Evolutionary conservation across 2,113 vertebrate genomes (phyloP), one percentile per base, ranked within the genome.

Genomic region (Psilopogon haemacephalus): DNA sequence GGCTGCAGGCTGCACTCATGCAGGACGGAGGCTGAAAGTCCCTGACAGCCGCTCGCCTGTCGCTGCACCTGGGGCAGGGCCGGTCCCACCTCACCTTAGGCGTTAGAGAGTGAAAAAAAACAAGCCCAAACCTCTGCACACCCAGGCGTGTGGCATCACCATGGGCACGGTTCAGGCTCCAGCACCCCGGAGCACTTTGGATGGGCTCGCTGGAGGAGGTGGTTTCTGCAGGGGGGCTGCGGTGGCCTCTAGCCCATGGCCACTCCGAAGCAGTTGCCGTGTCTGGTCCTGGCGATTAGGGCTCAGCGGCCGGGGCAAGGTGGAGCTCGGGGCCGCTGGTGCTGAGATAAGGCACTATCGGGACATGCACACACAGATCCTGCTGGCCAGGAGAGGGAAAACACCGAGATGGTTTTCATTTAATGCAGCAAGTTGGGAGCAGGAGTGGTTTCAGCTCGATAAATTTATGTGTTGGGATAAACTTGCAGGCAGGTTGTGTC

Each of bases 331-430:
- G 56, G 38, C 63, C 35, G 9, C 82, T 52, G 92, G 80, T 5
- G 44, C n/a, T 3, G 33, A 74, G 95, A 96, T 96, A 96, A 96
- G 86, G 72, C 3, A 1, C 86, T 97, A 97, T 97, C 97, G 15
- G 76, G 21, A 44, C 3, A 0, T 1, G 10, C 88, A 83, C 63
- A 23, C 70, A 20, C 1, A 64, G 74, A 13, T 81, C 28, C 68
- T 1, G 1, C 64, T 40, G 75, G 8, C 27, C 5, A 2, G 35
- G 37, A 55, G 55, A 76, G 75, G 37, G 12, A 27, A 44, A 52
- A 28, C 0, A 7, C 77, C 0, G 0, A 28, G 62, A 67, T 65
- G 55, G 14, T 18, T 55, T 85, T 89, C 52, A 18, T 24, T 77
- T 74, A 21, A n/a, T 1, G 7, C 3, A 4, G 27, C 48, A 28